phyloP scores from a whole-genome alignment of 1,140 invertebrate species.

The Frieseomelitta varia region DNA sequence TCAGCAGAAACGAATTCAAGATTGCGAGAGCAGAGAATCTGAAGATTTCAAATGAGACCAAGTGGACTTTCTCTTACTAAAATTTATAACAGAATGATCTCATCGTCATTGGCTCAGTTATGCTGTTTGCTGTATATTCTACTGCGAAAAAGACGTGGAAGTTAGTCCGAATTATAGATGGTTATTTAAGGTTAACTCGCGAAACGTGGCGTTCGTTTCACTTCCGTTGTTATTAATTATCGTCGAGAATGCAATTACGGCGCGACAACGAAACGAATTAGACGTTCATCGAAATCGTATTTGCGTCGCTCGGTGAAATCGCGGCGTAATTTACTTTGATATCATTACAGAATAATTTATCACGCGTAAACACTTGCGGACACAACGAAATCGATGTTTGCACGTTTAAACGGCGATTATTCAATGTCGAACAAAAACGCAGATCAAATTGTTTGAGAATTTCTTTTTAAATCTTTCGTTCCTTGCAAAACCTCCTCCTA shows the following conservation, averaged over 20 bases:
- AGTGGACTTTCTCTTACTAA: no score
- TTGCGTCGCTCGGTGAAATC: not conserved
- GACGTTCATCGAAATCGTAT: not conserved
- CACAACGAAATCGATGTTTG: not conserved
- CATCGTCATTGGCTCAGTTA: no score
- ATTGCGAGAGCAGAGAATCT: no score
- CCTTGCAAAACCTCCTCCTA: no score
- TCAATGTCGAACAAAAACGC: not conserved
- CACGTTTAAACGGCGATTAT: not conserved
- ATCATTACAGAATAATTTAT: not conserved
- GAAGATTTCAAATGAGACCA: no score
- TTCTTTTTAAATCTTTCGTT: not conserved
- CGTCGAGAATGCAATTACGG: not conserved
- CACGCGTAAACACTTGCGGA: not conserved
- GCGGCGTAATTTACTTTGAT: not conserved
- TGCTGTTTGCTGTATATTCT: no score
- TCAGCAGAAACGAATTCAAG: no score
- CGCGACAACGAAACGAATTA: not conserved
- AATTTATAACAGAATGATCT: no score
- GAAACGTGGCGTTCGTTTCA: not conserved
- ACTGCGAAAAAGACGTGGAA: no score
- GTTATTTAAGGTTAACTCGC: not conserved
- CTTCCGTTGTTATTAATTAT: not conserved
- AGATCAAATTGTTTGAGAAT: not conserved
- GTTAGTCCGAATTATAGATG: accelerated